Conservation (phyloP, 1,140 invertebrate species). For the Drosophila oshimai region DNA sequence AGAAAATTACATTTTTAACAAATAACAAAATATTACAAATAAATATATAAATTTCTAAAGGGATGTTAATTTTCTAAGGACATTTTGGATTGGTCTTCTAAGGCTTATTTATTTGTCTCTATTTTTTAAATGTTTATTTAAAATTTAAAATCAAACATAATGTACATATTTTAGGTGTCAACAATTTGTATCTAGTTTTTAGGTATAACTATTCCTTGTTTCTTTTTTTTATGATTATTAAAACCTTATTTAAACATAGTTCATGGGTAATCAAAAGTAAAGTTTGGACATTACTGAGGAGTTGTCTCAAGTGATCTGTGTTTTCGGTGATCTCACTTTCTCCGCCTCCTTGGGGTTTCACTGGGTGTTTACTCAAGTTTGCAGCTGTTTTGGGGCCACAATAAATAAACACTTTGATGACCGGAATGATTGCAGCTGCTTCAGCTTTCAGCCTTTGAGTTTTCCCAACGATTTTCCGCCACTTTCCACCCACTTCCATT, state of each 20-base stretch:
- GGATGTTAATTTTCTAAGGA: too few species aligned
- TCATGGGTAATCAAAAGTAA: neutral
- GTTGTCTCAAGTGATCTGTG: slow-evolving; percentile 11
- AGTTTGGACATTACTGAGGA: too few species aligned
- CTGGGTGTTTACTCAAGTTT: slow-evolving; percentile 13
- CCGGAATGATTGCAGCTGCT: slow-evolving; percentile 47
- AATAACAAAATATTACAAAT: too few species aligned
- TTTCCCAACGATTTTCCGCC: neutral
- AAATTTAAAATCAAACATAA: neutral
- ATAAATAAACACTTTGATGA: slow-evolving; percentile 27
- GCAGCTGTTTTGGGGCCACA: slow-evolving; percentile 24
- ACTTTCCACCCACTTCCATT: neutral
- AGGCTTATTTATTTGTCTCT: too few species aligned
- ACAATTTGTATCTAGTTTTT: too few species aligned
- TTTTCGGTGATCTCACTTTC: slow-evolving; percentile 32
- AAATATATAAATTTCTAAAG: too few species aligned
- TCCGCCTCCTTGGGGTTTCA: neutral
- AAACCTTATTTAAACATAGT: neutral
- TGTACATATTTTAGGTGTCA: too few species aligned
- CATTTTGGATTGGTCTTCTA: too few species aligned
- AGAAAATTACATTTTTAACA: too few species aligned
- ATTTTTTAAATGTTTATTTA: too few species aligned
- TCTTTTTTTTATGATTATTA: too few species aligned
- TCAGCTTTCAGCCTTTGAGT: neutral
- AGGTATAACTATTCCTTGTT: too few species aligned